Evolutionary conservation across 2,888 invertebrate species (phyloP).

Genomic region (Pilophorus perplexus): DNA sequence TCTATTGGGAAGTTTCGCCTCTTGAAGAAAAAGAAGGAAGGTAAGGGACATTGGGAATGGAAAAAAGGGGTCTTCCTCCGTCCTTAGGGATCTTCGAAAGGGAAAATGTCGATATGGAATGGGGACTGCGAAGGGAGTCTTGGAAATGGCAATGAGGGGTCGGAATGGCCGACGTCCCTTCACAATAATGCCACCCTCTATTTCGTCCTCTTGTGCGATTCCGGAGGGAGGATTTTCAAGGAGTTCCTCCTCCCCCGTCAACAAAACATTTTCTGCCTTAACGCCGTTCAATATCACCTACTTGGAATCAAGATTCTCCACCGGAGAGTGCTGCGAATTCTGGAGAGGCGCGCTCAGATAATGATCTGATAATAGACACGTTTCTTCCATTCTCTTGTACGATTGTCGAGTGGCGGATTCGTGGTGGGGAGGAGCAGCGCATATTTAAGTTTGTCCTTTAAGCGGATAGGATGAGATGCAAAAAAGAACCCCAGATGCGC

Average conservation of each 20-base stretch:
- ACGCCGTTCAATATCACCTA: background rate
- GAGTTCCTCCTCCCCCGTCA: conserved; percentile 9
- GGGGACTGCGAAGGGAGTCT: conserved; percentile 1
- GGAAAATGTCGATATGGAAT: conserved; percentile 24
- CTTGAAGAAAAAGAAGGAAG: conserved; percentile 20
- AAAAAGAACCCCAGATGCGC: too few relatives aligned
- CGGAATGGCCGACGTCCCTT: conserved; percentile 38
- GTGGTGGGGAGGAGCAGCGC: too few relatives aligned
- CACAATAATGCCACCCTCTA: conserved; percentile 29
- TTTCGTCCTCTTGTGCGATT: background rate
- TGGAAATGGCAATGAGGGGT: conserved; percentile 23
- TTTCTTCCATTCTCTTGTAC: too few relatives aligned
- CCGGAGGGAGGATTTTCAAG: conserved; percentile 14
- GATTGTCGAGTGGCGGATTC: too few relatives aligned
- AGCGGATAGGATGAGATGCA: too few relatives aligned
- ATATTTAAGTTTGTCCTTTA: too few relatives aligned
- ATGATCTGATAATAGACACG: too few relatives aligned
- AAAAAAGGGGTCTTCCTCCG: background rate
- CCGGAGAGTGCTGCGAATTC: background rate
- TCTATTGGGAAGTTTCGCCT: conserved; percentile 23
- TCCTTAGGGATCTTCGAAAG: conserved; percentile 20
- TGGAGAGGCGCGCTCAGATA: background rate
- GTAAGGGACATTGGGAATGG: conserved; percentile 16
- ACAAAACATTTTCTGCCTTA: background rate
- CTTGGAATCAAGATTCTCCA: background rate